Base-by-base conservation (phyloP, 35 echinoderm and acorn worm species). In the Hemicentrotus pulcherrimus region DNA sequence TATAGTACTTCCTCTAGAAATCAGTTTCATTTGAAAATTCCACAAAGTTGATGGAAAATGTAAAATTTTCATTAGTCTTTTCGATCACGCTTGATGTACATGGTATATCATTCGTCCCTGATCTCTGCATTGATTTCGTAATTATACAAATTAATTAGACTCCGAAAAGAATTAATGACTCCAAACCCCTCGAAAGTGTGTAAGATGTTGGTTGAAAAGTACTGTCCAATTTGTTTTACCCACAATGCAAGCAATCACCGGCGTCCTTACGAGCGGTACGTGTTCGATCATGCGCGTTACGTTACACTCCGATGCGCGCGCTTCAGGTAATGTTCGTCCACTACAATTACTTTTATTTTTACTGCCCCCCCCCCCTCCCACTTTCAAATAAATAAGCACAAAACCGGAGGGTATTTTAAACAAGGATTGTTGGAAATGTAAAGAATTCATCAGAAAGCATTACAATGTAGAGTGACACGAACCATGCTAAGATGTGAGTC, bases 221-320 rank as follows among this genome's bases (percentile, higher is more conserved):
- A 78, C 22, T n/a, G 65, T 78, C 65, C 65, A 78, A 78, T 78
- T 78, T 78, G 65, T 78, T 78, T 78, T 78, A 78, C 65, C 19
- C 65, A 78, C 65, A 28, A n/a, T 78, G 24, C 65, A n/a, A 78
- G 19, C 65, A 78, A 28, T 78, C 24, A 8, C 28, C 22, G 65
- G 15, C 65, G 65, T 78, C 65, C 61, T 70, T 70, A 28, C 61
- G 24, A 5, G 16, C 61, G 24, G 61, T 19, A 70, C 65, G 65
- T 28, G 65, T 78, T 78, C 65, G 24, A 78, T 28, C 65, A 78
- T 78, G 65, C 65, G 65, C 65, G 8, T 22, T 78, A 78, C 24
- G 65, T 78, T 78, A 78, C 65, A 78, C 65, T 28, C 65, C 22
- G 65, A 78, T 78, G 65, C 65, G 28, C 65, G 28, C 65, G 65